Percentiles rank a stretch among this genome's conserved stretches.
Evolutionary conservation across 2,113 vertebrate species (phyloP).

Genomic region (Nematolebias whitei): DNA sequence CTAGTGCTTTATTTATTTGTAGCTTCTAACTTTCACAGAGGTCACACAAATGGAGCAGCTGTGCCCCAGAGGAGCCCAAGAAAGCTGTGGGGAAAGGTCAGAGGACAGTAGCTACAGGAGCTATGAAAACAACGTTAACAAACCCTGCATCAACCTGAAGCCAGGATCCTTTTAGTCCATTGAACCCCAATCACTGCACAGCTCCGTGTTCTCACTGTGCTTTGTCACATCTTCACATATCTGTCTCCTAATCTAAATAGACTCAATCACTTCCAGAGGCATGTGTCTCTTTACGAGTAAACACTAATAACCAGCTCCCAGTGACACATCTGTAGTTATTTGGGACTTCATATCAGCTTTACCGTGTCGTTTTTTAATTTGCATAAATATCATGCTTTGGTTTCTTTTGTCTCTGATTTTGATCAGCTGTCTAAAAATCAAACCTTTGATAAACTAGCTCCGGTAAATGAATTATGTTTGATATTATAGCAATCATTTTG

Average conservation of each 20-base stretch:
- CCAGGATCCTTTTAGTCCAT: constrained; percentile 25
- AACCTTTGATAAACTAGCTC: background rate
- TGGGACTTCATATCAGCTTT: background rate
- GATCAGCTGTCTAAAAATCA: background rate
- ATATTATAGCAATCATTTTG: background rate
- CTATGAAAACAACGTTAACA: too few species aligned
- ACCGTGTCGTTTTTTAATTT: background rate
- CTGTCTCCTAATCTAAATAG: too few species aligned
- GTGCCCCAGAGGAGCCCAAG: too few species aligned
- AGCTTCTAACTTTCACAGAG: background rate
- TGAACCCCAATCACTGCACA: constrained; percentile 21
- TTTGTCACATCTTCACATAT: constrained; percentile 33
- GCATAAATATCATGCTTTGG: background rate
- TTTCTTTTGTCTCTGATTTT: background rate
- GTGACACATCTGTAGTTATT: constrained; percentile 7
- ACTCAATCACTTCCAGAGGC: background rate
- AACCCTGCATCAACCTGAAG: too few species aligned
- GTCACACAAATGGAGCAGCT: constrained; percentile 12
- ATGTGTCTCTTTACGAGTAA: constrained; percentile 25
- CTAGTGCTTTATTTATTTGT: too few species aligned
- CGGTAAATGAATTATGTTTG: background rate
- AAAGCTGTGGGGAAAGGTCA: constrained; percentile 3
- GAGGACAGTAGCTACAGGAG: too few species aligned
- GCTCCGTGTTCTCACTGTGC: constrained; percentile 22
- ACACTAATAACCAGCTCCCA: constrained; percentile 33